These are phyloP conservation scores for Rhinolophus ferrumequinum DNA, from an alignment of 2,113 vertebrate species.

Conservation along the genomic window DNA sequence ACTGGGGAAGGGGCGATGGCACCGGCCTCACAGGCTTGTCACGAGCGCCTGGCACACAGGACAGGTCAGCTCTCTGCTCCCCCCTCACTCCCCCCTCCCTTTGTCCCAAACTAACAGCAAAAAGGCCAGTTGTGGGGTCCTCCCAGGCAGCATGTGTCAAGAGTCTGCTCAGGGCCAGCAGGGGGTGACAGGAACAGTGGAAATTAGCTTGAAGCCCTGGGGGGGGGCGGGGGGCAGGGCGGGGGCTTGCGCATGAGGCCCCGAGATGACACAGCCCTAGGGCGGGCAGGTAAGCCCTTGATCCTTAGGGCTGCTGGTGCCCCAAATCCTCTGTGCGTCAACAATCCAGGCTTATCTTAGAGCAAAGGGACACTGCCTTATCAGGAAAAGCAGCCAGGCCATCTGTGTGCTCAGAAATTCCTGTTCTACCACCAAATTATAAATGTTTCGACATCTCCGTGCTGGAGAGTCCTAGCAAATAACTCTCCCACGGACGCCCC, in stretches of 20 bases:
- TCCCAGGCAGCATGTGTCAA: fast-evolving
- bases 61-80: not conserved
- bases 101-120: not conserved
- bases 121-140: fast-evolving
- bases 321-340: not conserved
- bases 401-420: not conserved
- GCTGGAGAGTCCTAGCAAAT: not conserved
- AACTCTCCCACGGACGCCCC: not conserved
- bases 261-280: fast-evolving
- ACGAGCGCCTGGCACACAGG: fast-evolving
- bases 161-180: not conserved
- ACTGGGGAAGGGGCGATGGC: fast-evolving
- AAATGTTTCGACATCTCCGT: not conserved
- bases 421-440: not conserved
- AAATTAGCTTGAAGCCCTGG: fast-evolving
- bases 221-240: not conserved
- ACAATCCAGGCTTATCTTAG: fast-evolving
- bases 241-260: not conserved
- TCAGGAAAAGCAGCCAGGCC: not conserved
- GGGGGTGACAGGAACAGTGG: fast-evolving
- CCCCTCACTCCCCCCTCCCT: not conserved
- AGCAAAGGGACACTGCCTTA: not conserved
- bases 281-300: no score
- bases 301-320: fast-evolving
- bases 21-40: fast-evolving